Base-by-base conservation (phyloP, 1,140 invertebrate species). In the Drosophila lacertosa region DNA sequence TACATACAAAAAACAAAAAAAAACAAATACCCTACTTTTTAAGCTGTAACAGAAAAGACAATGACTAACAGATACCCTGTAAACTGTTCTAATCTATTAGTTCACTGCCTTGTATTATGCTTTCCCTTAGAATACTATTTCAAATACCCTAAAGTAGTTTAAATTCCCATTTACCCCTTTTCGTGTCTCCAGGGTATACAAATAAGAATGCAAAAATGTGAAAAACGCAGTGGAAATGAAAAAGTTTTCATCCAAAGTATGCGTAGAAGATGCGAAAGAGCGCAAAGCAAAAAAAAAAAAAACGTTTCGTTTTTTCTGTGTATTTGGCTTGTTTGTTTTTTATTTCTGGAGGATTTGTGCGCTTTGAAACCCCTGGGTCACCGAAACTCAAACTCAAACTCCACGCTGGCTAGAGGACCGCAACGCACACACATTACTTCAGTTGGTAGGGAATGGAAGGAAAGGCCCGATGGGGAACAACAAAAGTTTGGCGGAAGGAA, bases 231-330 rank as follows among this genome's bases (percentile, higher is more conserved):
- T 54, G 37, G 50, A 64, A 86, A 86, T 84, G 68, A 59, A 67
- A 79, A 84, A 77, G 39, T 77, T 74, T 53, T 26, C 16, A 39
- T 22, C 57, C 58, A 48, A 80, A 60, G 58, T 81, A 74, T 78
- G 80, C 82, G 82, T 81, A 81, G 33, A 77, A 77, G 58, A 74
- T 70, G 73, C 60, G 51, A 67, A 81, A 58, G 81, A 15, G 62
- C 11, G 24, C 7, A 33, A 51, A 55, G 53, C 39, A 58, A 45
- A 73, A 63, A 60, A 57, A 55, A 47, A 35, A 58, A 45, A 73
- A 63, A 60, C 53, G 69, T 64, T 54, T 64, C 33, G 15, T 74
- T 63, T 78, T 78, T 68, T 32, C 10, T 45, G 4, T 40, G 6
- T 48, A 26, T 50, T 62, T 15, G n/a, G 22, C 10, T 60, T 47